phyloP scores from a whole-genome alignment of 2,797 vertebrate genomes.

The Sorex maritimensis region DNA sequence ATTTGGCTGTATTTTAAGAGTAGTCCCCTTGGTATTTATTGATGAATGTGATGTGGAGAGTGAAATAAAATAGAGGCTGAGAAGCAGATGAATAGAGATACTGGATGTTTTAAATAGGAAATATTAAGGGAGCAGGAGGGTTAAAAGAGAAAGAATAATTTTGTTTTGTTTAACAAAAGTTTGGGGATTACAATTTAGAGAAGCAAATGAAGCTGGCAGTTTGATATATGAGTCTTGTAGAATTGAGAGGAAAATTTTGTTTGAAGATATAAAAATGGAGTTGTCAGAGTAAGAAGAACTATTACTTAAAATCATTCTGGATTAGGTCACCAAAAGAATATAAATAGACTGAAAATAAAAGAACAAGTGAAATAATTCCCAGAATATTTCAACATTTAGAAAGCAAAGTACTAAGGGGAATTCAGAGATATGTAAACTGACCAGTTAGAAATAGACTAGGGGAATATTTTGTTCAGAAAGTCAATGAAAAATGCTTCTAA shows the following conservation, averaged over 20 bases:
- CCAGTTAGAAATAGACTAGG: neutral
- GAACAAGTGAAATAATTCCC: neutral
- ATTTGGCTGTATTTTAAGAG: neutral
- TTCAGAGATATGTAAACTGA: neutral
- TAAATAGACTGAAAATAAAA: neutral
- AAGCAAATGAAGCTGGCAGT: neutral
- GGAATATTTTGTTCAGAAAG: conserved; percentile 49
- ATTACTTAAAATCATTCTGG: neutral
- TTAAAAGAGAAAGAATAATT: neutral
- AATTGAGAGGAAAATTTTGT: conserved; percentile 41
- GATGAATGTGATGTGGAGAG: neutral
- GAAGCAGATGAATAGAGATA: neutral
- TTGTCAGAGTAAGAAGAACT: neutral
- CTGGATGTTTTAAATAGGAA: neutral
- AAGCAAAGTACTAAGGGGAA: neutral
- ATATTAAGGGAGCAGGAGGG: neutral
- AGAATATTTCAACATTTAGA: neutral
- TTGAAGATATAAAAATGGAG: neutral
- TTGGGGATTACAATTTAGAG: conserved; percentile 14
- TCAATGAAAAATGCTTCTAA: conserved; percentile 6
- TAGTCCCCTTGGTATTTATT: neutral
- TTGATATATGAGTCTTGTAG: neutral
- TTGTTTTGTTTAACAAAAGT: neutral
- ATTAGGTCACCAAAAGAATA: neutral
- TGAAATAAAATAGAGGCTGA: neutral